Percentiles rank a stretch among this genome's conserved stretches.
Conservation (phyloP, 2,797 vertebrate species). For the Dermochelys coriacea region DNA sequence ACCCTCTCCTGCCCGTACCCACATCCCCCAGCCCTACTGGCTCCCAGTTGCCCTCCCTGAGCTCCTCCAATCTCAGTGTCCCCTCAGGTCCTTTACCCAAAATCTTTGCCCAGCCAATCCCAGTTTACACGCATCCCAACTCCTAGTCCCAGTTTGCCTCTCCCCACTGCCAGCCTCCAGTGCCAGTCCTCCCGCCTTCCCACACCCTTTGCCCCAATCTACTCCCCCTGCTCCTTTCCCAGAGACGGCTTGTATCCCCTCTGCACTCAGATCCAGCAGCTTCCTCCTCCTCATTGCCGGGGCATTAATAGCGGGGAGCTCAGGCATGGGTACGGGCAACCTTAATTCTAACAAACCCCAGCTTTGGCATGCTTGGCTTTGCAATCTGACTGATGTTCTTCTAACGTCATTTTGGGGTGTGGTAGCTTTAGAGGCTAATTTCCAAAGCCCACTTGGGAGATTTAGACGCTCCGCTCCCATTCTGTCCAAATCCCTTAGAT, state of each 20-base stretch:
- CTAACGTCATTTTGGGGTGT: background rate
- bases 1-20: too few relatives aligned
- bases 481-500: conserved; percentile 59
- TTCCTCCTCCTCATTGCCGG: background rate
- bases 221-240: background rate
- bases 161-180: too few relatives aligned
- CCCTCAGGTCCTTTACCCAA: background rate
- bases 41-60: background rate
- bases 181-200: too few relatives aligned
- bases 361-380: background rate
- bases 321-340: background rate
- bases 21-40: background rate
- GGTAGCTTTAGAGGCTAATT: background rate
- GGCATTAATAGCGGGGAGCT: background rate
- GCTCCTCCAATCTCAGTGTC: background rate
- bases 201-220: background rate
- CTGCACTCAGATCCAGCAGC: background rate
- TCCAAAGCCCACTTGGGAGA: conserved; percentile 2
- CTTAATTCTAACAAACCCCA: background rate
- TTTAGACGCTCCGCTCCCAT: conserved; percentile 52
- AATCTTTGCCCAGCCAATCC: background rate
- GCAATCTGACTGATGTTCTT: background rate
- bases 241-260: background rate
- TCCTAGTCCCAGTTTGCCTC: too few relatives aligned
- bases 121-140: too few relatives aligned